Conservation (phyloP, 2,113 vertebrate species). For the Nycticorax nycticorax region DNA sequence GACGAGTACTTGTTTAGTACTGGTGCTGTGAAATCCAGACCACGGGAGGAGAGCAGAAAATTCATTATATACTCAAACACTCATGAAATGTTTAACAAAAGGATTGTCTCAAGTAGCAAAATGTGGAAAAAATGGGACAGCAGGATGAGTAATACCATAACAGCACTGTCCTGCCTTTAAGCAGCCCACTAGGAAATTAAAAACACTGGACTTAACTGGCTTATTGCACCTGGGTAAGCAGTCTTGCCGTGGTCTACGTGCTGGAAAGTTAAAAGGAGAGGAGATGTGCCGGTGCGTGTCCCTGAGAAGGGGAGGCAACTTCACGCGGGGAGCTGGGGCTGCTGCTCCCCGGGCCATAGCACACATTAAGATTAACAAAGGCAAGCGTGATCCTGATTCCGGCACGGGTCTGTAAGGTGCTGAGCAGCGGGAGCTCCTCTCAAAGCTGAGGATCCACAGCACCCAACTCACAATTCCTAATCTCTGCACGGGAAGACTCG, state of each 20-base stretch:
- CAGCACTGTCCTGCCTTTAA: neutral
- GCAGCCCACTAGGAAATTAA: neutral
- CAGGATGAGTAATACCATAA: neutral
- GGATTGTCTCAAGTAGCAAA: neutral
- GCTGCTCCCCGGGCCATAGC: neutral
- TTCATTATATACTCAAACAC: neutral
- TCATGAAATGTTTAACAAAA: neutral
- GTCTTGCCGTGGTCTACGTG: neutral
- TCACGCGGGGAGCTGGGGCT: neutral
- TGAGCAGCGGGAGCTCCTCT: neutral
- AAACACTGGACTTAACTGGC: no score
- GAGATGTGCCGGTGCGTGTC: neutral
- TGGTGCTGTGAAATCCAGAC: neutral
- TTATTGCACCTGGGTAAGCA: neutral
- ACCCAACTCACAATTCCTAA: neutral
- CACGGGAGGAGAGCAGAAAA: neutral
- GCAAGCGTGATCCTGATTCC: neutral
- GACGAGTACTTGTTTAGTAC: neutral
- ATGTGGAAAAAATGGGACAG: neutral
- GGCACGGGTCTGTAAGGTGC: neutral
- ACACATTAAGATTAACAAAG: neutral
- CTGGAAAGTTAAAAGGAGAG: neutral
- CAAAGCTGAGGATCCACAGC: neutral
- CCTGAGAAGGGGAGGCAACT: neutral
- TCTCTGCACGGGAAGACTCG: neutral